These are phyloP conservation scores for Tetragonula clypearis DNA, from an alignment of 1,140 invertebrate species.

Conservation along the genomic window DNA sequence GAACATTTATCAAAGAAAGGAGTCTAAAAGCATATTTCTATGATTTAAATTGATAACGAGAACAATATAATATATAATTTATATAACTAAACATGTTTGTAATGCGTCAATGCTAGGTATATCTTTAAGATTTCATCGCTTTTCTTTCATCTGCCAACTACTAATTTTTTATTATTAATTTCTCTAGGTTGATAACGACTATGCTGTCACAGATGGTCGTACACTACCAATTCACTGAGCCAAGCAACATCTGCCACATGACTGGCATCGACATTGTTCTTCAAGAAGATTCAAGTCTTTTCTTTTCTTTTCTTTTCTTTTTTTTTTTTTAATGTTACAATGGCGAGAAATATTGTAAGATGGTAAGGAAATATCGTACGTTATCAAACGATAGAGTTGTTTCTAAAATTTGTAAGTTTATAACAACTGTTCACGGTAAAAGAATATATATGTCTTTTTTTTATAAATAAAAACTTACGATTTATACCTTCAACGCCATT, in stretches of 20 bases:
- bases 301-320: background rate
- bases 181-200: slow-evolving; percentile 66
- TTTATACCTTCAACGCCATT: slow-evolving; percentile 4
- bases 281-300: slow-evolving; percentile 27
- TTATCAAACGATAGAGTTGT: background rate
- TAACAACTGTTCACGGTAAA: background rate
- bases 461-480: slow-evolving; percentile 7
- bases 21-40: slow-evolving; percentile 15
- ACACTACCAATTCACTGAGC: slow-evolving; percentile 23
- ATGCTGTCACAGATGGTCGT: slow-evolving; percentile 47
- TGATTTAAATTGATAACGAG: slow-evolving; percentile 43
- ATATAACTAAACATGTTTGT: slow-evolving; percentile 6
- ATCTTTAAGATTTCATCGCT: slow-evolving; percentile 35
- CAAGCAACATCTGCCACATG: slow-evolving; percentile 60
- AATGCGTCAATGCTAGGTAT: slow-evolving; percentile 35
- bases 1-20: slow-evolving; percentile 17
- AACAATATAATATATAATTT: slow-evolving; percentile 35
- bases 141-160: background rate
- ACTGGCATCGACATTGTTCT: slow-evolving; percentile 56
- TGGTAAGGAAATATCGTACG: background rate
- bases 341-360: background rate
- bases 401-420: background rate
- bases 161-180: slow-evolving; percentile 60
- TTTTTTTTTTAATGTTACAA: background rate
- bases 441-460: background rate